These are phyloP conservation scores for Papilio helenus DNA, from an alignment of 1,140 invertebrate species.

Conservation along the genomic window DNA sequence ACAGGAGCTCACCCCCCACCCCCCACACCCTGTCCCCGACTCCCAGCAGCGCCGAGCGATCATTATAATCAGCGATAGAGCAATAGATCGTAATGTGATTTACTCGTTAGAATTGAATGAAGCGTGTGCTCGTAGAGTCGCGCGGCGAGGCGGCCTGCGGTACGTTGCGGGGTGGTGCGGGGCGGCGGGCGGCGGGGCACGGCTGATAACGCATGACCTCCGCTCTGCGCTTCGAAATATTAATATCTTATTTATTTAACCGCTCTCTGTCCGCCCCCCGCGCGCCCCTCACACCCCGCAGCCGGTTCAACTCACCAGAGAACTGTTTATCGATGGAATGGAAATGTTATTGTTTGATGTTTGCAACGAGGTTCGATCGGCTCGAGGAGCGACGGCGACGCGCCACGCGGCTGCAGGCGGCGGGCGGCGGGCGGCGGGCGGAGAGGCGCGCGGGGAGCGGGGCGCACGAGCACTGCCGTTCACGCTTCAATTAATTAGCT, in stretches of 20 bases:
- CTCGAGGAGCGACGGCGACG: not conserved
- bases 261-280: conserved; percentile 41
- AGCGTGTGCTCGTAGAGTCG: conserved; percentile 28
- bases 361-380: conserved; percentile 41
- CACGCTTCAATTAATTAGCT: conserved; percentile 19
- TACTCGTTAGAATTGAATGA: not conserved
- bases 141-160: conserved; percentile 37
- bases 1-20: no score
- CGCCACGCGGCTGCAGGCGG: not conserved
- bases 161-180: conserved; percentile 31
- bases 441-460: not conserved
- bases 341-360: conserved; percentile 44
- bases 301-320: conserved; percentile 10
- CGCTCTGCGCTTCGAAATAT: conserved; percentile 72
- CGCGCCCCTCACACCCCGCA: conserved; percentile 24
- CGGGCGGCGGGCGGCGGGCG: not conserved
- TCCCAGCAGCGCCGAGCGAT: no score
- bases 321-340: conserved; percentile 12
- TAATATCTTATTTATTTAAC: conserved; percentile 73
- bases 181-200: conserved; percentile 39
- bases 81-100: not conserved
- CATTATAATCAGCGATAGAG: conserved; percentile 11
- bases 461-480: not conserved
- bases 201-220: conserved; percentile 67
- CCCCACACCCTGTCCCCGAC: no score